phyloP scores from a whole-genome alignment of 1,140 invertebrate species.

The Drosophila nebulosa region DNA sequence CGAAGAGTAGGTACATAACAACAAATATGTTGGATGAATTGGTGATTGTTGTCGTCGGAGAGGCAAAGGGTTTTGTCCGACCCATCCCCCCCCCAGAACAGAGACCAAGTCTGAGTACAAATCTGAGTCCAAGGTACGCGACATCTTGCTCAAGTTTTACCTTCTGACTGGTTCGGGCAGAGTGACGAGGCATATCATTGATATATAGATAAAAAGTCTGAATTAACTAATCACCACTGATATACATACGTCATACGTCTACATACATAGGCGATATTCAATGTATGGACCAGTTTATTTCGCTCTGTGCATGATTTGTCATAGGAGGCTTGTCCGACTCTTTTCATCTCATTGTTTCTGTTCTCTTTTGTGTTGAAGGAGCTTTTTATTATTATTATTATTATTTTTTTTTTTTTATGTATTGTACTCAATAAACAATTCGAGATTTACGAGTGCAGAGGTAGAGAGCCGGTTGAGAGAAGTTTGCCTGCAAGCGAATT shows the following conservation, averaged over 20 bases:
- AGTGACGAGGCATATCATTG: slow-evolving; percentile 43
- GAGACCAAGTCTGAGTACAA: slow-evolving; percentile 6
- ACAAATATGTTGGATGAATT: slow-evolving; percentile 9
- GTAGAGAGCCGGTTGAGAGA: slow-evolving; percentile 17
- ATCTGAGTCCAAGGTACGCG: slow-evolving; percentile 10
- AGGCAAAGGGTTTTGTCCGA: slow-evolving; percentile 56
- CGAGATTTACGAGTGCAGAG: slow-evolving; percentile 22
- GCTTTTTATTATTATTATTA: slow-evolving; percentile 18
- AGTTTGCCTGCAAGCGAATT: slow-evolving; percentile 59
- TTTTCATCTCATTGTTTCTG: slow-evolving; percentile 52
- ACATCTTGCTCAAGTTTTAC: slow-evolving; percentile 14
- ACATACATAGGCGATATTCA: no score
- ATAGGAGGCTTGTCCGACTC: slow-evolving; percentile 31
- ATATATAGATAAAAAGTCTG: slow-evolving; percentile 22
- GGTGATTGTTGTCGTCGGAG: slow-evolving; percentile 37
- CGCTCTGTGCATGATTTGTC: slow-evolving; percentile 34
- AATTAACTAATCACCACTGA: slow-evolving; percentile 1
- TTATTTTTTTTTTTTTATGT: slow-evolving; percentile 4
- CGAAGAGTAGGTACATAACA: slow-evolving; percentile 8
- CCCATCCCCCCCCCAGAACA: slow-evolving; percentile 30
- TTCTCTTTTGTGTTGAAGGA: slow-evolving; percentile 50
- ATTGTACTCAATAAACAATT: slow-evolving; percentile 60
- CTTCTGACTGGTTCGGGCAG: slow-evolving; percentile 3
- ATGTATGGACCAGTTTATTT: no score
- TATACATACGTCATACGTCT: no score